A percentile compares a stretch with the other conserved stretches of the same genome.
Conservation (phyloP, 2,888 invertebrate genomes). For the Stegophylla sp. region DNA sequence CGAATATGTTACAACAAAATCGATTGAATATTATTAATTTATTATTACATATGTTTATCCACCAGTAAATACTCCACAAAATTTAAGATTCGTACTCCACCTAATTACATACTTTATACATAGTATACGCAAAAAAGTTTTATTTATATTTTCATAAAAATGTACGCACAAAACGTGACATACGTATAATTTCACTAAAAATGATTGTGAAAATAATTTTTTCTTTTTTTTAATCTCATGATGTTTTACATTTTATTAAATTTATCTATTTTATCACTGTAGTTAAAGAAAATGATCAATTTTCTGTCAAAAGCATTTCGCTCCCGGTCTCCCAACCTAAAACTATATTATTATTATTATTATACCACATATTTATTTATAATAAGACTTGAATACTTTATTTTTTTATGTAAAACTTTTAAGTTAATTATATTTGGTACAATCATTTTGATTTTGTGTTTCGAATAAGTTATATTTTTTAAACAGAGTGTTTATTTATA, state of each 20-base stretch:
- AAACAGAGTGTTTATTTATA: slow-evolving; percentile 13
- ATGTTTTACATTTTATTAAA: neutral
- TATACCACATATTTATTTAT: slow-evolving; percentile 26
- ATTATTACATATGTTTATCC: neutral
- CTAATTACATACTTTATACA: neutral
- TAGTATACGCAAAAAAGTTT: neutral
- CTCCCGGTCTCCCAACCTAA: neutral
- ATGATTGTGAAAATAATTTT: neutral
- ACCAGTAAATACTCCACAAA: neutral
- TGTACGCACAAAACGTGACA: neutral
- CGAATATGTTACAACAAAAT: neutral
- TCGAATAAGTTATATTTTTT: slow-evolving; percentile 36
- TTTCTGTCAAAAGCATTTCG: neutral
- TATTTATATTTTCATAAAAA: neutral
- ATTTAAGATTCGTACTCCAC: neutral
- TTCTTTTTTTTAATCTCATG: neutral
- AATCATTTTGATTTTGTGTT: slow-evolving; percentile 27
- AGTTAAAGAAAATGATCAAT: neutral
- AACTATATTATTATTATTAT: no score
- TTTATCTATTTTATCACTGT: neutral
- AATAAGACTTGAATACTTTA: slow-evolving; percentile 40
- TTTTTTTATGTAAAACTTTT: slow-evolving; percentile 39
- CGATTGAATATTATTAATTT: no score
- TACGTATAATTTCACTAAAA: neutral
- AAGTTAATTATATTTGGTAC: slow-evolving; percentile 35